These are phyloP conservation scores for Hemicentrotus pulcherrimus DNA, from an alignment of 35 echinoderm and acorn worm genomes.

Conservation along the genomic window DNA sequence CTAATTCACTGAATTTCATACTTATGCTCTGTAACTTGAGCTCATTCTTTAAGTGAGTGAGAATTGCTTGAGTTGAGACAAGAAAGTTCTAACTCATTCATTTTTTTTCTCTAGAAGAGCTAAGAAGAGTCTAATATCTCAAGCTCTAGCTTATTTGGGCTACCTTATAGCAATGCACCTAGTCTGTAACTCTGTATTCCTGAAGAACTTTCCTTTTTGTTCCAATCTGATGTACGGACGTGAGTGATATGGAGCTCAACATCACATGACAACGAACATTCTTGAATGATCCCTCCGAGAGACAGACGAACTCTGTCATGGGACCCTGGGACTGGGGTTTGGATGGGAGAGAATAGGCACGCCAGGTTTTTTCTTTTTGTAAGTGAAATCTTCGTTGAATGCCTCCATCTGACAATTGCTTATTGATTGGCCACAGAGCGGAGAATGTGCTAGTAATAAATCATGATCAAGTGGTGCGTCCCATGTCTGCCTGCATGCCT, in stretches of 20 bases:
- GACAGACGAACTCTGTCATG: neutral
- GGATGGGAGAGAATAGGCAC: neutral
- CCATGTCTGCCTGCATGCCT: neutral
- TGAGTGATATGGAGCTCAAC: neutral
- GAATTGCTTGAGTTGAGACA: no score
- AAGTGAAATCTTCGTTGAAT: neutral
- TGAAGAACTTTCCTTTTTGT: no score
- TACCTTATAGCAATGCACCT: no score
- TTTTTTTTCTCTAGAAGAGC: no score
- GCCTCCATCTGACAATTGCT: slow-evolving; percentile 25
- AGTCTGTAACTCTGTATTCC: no score
- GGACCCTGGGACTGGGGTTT: neutral
- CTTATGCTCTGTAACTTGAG: no score
- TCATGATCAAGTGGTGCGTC: slow-evolving; percentile 6
- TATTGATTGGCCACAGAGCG: slow-evolving; percentile 23
- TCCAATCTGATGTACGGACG: neutral
- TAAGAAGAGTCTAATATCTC: no score
- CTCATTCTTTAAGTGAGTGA: no score
- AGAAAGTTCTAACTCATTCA: no score
- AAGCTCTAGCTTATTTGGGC: no score
- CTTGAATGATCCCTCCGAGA: slow-evolving; percentile 19
- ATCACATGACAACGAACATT: slow-evolving; percentile 15
- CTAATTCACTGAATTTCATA: no score
- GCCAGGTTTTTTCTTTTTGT: neutral
- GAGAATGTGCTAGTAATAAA: slow-evolving; percentile 24